Base-by-base conservation (phyloP, 2,113 vertebrate species). In the Centrocercus urophasianus region DNA sequence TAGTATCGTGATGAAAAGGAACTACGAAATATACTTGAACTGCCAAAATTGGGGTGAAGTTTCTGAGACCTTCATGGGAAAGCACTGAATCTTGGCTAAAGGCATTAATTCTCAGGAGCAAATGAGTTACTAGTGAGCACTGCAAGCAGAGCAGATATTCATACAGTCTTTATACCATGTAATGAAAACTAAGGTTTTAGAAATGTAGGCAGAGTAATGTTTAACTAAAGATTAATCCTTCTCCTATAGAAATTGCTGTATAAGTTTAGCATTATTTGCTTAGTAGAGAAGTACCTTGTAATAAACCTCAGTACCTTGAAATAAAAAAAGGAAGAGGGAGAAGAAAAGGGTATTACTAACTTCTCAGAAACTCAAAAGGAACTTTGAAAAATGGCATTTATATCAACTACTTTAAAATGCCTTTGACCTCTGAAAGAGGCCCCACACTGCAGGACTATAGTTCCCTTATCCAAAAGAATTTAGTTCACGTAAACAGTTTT, bases 11-110 rank as follows among this genome's bases (percentile, higher is more conserved):
- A 86, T 90, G 83, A 75, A 86, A 81, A 32, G 15, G 77, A 90
- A 8, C 17, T 59, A 69, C 10, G 57, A 61, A 0, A 0, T 40
- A 66, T 0, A 0, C 43, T 47, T 50, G 45, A 56, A 32, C 36
- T 74, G 20, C 19, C 71, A 76, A 80, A 88, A 56, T 5, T n/a
- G 50, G 56, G 66, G 10, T 70, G 38, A 88, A 28, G 65, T 42
- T 77, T 73, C 84, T 42, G 40, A 70, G 48, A 60, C 36, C 47
- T 87, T 47, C 8, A 4, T 27, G 24, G 17, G 48, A 34, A 88
- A 92, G 36, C 16, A 43, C 42, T 3, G 3, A 67, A 83, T 71
- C n/a, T 71, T 4, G 7, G 18, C 10, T 40, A n/a, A 78, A 71
- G 19, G 1, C 61, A 14, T 50, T 85, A 45, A 19, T 82, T 82